These are phyloP conservation scores for Ethmia dodecea DNA, from an alignment of 2,888 invertebrate species.

Conservation along the genomic window DNA sequence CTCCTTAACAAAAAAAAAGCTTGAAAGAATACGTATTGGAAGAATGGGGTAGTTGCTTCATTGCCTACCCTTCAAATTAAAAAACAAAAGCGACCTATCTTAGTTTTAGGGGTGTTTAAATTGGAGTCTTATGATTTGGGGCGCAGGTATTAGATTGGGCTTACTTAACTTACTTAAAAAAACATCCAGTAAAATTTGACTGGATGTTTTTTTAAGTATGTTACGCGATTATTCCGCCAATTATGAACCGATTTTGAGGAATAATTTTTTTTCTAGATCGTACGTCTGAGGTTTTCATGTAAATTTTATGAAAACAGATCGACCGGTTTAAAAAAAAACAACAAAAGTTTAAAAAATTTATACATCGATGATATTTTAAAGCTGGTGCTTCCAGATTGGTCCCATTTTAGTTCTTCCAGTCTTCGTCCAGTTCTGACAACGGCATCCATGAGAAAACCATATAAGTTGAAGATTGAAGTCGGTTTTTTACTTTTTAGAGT, in stretches of 20 bases:
- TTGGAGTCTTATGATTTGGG: not conserved
- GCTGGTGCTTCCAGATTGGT: too few relatives aligned
- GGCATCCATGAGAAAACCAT: too few relatives aligned
- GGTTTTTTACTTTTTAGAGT: too few relatives aligned
- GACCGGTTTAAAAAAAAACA: not conserved
- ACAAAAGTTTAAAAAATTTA: too few relatives aligned
- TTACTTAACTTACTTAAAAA: slow-evolving; percentile 1
- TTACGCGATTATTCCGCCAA: too few relatives aligned
- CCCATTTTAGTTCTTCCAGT: too few relatives aligned
- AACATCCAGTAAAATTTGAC: slow-evolving; percentile 2
- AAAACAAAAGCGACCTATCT: not conserved
- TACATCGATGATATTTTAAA: too few relatives aligned
- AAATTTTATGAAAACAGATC: not conserved
- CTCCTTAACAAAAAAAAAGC: slow-evolving; percentile 1
- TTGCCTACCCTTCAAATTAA: not conserved
- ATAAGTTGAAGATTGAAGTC: too few relatives aligned
- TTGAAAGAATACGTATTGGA: not conserved
- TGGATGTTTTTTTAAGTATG: slow-evolving; percentile 1
- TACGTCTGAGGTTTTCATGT: not conserved
- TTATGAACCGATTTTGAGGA: not conserved
- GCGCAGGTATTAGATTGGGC: too few relatives aligned
- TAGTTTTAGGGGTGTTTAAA: not conserved
- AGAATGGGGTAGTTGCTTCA: not conserved
- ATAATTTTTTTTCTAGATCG: not conserved
- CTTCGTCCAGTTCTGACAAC: too few relatives aligned